phyloP scores from a whole-genome alignment of 2,888 invertebrate species.

The Dusona sp. region DNA sequence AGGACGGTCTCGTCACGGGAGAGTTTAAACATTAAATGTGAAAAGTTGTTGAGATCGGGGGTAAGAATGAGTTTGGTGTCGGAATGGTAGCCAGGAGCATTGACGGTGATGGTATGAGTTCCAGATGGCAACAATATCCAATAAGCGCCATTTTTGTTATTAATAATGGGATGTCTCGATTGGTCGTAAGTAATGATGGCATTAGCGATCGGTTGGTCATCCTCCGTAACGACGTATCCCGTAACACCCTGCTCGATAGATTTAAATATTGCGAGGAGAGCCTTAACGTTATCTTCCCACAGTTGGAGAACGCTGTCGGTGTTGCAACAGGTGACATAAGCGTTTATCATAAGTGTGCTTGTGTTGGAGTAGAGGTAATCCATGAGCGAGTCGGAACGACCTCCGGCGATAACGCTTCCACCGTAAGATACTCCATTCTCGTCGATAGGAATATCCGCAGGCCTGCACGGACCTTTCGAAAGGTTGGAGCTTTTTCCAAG shows the following conservation, averaged over 20 bases:
- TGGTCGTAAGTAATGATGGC: slow-evolving; percentile 79
- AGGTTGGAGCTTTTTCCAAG: slow-evolving; percentile 71
- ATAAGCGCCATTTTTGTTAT: slow-evolving; percentile 78
- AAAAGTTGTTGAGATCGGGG: slow-evolving; percentile 75
- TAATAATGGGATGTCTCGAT: slow-evolving; percentile 78
- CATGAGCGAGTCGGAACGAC: slow-evolving; percentile 76
- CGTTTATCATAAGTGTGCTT: slow-evolving; percentile 80
- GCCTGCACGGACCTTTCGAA: slow-evolving; percentile 50
- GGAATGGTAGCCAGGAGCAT: slow-evolving; percentile 87
- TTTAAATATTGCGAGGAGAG: slow-evolving; percentile 78
- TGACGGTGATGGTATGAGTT: slow-evolving; percentile 86
- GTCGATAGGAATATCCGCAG: slow-evolving; percentile 73
- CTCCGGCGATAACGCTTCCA: slow-evolving; percentile 71
- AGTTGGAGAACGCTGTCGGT: slow-evolving; percentile 75
- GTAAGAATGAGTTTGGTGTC: slow-evolving; percentile 85
- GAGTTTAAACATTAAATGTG: slow-evolving; percentile 88
- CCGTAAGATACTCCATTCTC: slow-evolving; percentile 74
- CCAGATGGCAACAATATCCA: slow-evolving; percentile 83
- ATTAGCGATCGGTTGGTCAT: slow-evolving; percentile 77
- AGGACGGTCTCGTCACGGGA: slow-evolving; percentile 89
- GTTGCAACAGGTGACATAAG: slow-evolving; percentile 82
- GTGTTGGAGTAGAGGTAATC: slow-evolving; percentile 82
- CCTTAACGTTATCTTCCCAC: slow-evolving; percentile 79
- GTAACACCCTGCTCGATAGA: slow-evolving; percentile 76
- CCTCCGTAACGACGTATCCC: slow-evolving; percentile 79